Conservation (phyloP, 2,113 vertebrate species). For the Sitta europaea region DNA sequence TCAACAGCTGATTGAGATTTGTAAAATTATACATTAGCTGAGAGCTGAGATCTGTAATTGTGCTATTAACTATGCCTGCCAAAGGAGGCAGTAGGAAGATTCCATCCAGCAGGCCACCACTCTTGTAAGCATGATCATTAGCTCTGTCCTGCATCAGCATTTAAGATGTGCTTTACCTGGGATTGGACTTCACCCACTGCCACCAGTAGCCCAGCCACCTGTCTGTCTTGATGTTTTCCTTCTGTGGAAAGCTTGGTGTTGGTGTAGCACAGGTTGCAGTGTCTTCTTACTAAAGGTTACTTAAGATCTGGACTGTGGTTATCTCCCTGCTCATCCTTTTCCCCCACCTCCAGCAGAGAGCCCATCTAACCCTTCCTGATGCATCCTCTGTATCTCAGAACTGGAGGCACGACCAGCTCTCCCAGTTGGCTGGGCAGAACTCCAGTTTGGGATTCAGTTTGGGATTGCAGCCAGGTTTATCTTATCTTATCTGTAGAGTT, state of each 20-base stretch:
- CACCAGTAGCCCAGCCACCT: neutral
- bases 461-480: neutral
- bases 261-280: neutral
- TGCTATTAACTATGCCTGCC: neutral
- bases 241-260: neutral
- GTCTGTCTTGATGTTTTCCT: rapidly evolving
- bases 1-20: neutral
- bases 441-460: neutral
- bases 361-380: neutral
- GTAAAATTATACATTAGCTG: neutral
- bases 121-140: neutral
- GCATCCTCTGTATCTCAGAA: neutral
- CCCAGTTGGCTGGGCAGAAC: neutral
- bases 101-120: neutral
- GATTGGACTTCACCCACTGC: neutral
- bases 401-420: neutral
- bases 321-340: neutral
- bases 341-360: neutral
- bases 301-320: neutral
- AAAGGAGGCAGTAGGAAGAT: neutral
- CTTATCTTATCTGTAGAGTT: neutral
- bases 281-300: neutral
- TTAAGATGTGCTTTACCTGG: neutral
- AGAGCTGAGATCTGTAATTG: neutral
- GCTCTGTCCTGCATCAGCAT: neutral